Percentiles rank a stretch among this genome's conserved stretches.
These are phyloP conservation scores for Sebastes elongatus DNA, from an alignment of 2,797 vertebrate genomes.

Conservation along the genomic window DNA sequence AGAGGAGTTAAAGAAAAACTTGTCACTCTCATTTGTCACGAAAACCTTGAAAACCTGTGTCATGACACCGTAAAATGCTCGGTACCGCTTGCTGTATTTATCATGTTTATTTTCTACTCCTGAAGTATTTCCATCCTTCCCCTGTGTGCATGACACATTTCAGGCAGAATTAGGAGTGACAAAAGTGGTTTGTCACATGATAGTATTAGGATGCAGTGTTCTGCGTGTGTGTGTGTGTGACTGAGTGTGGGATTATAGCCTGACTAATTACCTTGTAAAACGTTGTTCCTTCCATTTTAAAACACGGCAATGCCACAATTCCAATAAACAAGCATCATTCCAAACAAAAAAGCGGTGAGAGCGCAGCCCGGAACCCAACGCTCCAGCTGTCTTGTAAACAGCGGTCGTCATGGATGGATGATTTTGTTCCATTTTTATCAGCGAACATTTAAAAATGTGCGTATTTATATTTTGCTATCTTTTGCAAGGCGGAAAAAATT, in stretches of 20 bases:
- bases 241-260: conserved; percentile 55
- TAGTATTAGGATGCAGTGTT: conserved; percentile 45
- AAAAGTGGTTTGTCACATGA: conserved; percentile 66
- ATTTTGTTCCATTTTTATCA: conserved; percentile 68
- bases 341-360: conserved; percentile 62
- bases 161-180: conserved; percentile 27
- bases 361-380: conserved; percentile 48
- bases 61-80: not conserved
- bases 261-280: conserved; percentile 79
- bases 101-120: not conserved
- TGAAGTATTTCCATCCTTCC: conserved; percentile 19
- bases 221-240: not conserved
- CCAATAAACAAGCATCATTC: conserved; percentile 75
- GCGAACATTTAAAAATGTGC: conserved; percentile 54
- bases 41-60: conserved; percentile 6
- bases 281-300: conserved; percentile 70
- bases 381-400: conserved; percentile 72
- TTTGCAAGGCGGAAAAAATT: conserved; percentile 37
- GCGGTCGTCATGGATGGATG: conserved; percentile 54
- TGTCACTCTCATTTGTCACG: not conserved
- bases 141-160: conserved; percentile 55
- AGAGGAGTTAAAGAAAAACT: conserved; percentile 18
- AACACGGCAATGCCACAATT: conserved; percentile 73
- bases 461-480: conserved; percentile 68
- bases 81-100: conserved; percentile 16